These are phyloP conservation scores for Chaitophorus viminalis DNA, from an alignment of 2,888 invertebrate species.

Conservation along the genomic window DNA sequence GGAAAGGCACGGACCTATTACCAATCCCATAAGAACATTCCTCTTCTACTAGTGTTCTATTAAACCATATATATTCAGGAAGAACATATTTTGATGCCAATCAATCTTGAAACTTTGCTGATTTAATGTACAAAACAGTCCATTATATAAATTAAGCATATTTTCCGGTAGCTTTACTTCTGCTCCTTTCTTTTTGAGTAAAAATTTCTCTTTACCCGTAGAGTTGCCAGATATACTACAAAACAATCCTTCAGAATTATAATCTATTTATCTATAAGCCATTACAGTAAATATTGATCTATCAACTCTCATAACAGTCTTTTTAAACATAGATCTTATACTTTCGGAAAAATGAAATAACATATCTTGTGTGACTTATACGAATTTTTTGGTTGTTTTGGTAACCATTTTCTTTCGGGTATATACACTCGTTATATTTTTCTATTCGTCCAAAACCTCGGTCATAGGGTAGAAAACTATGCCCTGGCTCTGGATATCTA, in stretches of 20 bases:
- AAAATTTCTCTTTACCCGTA: background rate
- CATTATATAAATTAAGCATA: background rate
- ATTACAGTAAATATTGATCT: background rate
- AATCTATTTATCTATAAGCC: background rate
- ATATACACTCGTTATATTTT: background rate
- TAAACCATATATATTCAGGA: conserved; percentile 8
- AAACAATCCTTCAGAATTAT: background rate
- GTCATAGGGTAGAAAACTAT: background rate
- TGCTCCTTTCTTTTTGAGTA: background rate
- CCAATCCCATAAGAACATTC: background rate
- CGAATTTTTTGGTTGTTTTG: background rate
- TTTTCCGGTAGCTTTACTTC: conserved; percentile 3
- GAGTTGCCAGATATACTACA: conserved; percentile 3
- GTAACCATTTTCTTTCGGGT: background rate
- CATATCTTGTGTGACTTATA: background rate
- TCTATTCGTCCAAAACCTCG: background rate
- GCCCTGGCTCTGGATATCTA: conserved; percentile 6
- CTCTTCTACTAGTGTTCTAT: conserved; percentile 3
- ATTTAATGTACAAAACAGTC: background rate
- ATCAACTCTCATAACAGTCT: background rate
- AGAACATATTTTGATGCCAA: conserved; percentile 16
- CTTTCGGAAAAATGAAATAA: background rate
- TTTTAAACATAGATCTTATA: background rate
- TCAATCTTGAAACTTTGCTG: conserved; percentile 2
- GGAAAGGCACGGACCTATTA: no score